A percentile compares a stretch with the other conserved stretches of the same genome.
phyloP scores from a whole-genome alignment of 2,888 invertebrate species.

The Trissoscelio sp. region DNA sequence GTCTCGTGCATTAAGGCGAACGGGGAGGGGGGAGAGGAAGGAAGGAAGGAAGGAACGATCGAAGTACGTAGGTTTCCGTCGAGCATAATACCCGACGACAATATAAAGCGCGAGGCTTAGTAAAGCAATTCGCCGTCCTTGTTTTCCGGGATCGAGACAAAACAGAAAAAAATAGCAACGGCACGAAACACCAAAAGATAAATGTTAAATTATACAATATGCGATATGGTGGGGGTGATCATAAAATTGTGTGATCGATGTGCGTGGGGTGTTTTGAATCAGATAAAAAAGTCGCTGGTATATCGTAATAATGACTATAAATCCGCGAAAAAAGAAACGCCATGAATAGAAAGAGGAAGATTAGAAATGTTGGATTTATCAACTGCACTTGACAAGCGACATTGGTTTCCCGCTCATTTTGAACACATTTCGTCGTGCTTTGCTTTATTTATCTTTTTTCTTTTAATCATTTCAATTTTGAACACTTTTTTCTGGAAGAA shows the following conservation, averaged over 20 bases:
- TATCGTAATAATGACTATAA: conserved; percentile 45
- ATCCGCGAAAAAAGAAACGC: conserved; percentile 30
- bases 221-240: conserved; percentile 24
- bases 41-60: conserved; percentile 52
- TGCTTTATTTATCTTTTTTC: too few species aligned
- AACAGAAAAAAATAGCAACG: conserved; percentile 3
- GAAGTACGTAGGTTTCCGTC: conserved; percentile 58
- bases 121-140: conserved; percentile 41
- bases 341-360: conserved; percentile 41
- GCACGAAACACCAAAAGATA: conserved; percentile 21
- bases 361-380: conserved; percentile 50
- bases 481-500: too few species aligned
- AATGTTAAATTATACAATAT: conserved; percentile 54
- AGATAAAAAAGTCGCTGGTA: conserved; percentile 47
- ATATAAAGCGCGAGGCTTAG: conserved; percentile 64
- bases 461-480: too few species aligned
- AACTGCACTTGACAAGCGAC: conserved; percentile 14
- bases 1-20: conserved; percentile 66
- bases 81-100: conserved; percentile 61
- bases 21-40: conserved; percentile 29
- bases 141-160: conserved; percentile 28
- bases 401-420: too few species aligned
- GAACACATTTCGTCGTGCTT: too few species aligned
- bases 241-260: conserved; percentile 56
- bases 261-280: conserved; percentile 41